Evolutionary conservation across 2,797 vertebrate species (phyloP).

Genomic region (Darevskia nairensis): DNA sequence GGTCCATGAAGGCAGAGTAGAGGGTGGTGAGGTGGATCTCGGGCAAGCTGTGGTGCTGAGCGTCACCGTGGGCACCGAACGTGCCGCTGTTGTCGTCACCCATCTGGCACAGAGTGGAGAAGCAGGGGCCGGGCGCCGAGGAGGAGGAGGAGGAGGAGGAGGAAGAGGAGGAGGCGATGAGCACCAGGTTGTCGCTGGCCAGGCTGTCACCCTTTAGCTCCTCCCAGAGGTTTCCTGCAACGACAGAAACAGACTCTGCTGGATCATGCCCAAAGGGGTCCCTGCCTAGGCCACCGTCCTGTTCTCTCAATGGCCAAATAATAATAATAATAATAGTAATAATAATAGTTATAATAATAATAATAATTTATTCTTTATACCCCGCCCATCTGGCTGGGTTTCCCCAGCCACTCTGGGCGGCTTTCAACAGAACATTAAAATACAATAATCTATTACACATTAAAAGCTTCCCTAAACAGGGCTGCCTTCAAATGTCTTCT

Average conservation of each 20-base stretch:
- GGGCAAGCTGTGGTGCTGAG: slow-evolving; percentile 45
- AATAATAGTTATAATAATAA: too few species aligned
- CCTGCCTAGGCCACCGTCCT: neutral
- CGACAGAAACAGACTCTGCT: neutral
- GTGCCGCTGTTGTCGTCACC: slow-evolving; percentile 39
- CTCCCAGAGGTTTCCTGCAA: slow-evolving; percentile 93
- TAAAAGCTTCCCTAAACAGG: too few species aligned
- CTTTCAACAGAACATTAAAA: too few species aligned
- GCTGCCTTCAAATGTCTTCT: too few species aligned
- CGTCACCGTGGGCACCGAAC: neutral
- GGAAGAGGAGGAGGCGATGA: slow-evolving; percentile 76
- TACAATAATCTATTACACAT: too few species aligned
- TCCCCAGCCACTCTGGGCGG: too few species aligned
- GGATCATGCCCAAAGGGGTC: neutral
- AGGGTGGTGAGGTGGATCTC: slow-evolving; percentile 83
- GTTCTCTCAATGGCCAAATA: too few species aligned
- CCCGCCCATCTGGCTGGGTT: too few species aligned
- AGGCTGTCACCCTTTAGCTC: slow-evolving; percentile 92
- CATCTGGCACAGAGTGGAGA: slow-evolving; percentile 58
- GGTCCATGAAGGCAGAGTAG: slow-evolving; percentile 84
- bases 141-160: slow-evolving; percentile 77
- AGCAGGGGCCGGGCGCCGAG: slow-evolving; percentile 67
- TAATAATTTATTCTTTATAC: too few species aligned
- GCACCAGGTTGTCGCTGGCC: slow-evolving; percentile 81
- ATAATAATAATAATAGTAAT: too few species aligned